A percentile compares a stretch with the other conserved stretches of the same genome.
Evolutionary conservation across 2,113 vertebrate species (phyloP).

Genomic region (Paradoxurus hermaphroditus): DNA sequence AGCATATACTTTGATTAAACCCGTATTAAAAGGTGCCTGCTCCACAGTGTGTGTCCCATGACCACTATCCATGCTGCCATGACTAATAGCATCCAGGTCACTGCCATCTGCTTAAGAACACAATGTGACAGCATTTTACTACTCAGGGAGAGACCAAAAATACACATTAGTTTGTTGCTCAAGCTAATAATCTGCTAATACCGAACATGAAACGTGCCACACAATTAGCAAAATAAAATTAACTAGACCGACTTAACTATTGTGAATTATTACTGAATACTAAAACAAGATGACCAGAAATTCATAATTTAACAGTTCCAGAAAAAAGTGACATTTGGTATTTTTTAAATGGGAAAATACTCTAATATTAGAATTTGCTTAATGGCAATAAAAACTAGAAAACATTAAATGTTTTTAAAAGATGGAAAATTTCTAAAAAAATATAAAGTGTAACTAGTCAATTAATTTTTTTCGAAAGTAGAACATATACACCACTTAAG

Average conservation of each 20-base stretch:
- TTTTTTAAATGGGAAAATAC: slow-evolving; percentile 25
- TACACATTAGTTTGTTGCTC: slow-evolving; percentile 37
- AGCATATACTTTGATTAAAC: slow-evolving; percentile 90
- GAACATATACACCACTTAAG: neutral
- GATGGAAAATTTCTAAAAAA: slow-evolving; percentile 30
- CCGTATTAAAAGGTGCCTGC: slow-evolving; percentile 86
- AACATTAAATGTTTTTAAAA: slow-evolving; percentile 37
- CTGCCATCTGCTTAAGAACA: slow-evolving; percentile 86
- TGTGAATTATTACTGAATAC: neutral
- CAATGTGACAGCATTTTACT: slow-evolving; percentile 72
- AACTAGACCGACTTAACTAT: neutral
- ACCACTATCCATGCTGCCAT: slow-evolving; percentile 90
- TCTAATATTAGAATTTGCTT: slow-evolving; percentile 30
- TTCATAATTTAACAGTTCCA: neutral
- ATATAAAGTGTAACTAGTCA: neutral
- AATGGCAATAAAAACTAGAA: slow-evolving; percentile 17
- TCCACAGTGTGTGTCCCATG: slow-evolving; percentile 87
- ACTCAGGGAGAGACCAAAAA: slow-evolving; percentile 45
- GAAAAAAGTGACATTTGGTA: neutral
- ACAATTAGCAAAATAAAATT: slow-evolving; percentile 46
- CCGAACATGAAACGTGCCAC: neutral
- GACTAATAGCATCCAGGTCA: slow-evolving; percentile 90
- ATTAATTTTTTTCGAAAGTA: slow-evolving; percentile 39
- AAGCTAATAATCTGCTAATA: slow-evolving; percentile 34
- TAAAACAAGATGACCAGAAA: slow-evolving; percentile 16